Evolutionary conservation across 1,140 invertebrate genomes (phyloP), one percentile per base, ranked within the genome.

Genomic region (Lepidotrigona ventralis): DNA sequence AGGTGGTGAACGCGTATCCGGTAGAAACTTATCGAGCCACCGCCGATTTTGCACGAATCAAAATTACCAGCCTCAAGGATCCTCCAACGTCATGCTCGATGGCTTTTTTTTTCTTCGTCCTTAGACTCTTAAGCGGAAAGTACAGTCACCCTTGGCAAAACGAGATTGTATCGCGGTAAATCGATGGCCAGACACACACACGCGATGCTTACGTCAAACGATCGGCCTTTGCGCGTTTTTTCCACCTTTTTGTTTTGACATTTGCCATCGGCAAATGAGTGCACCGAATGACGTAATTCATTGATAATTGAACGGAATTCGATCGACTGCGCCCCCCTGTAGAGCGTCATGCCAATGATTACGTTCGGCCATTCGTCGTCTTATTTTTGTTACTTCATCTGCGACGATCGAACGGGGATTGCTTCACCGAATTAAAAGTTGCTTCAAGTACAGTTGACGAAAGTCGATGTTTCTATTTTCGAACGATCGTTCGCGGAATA

Each of bases 231-330:
- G 29, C 19, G 2, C 46, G 21, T 19, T 51, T 51, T 46, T 26
- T 75, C 8, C 6, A 9, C 6, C 39, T 46, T n/a, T 33, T n/a
- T 15, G 72, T 66, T 66, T 75, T 76, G 80, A 82, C 80, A 76
- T 83, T 78, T 83, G 66, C 81, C 66, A 83, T 33, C 54, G 54
- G 19, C 39, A 58, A 78, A 56, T 68, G 39, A 58, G 6, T 46
- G 8, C 39, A 14, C n/a, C 73, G 73, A 56, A 6, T 86, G 73
- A 85, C 72, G 83, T 87, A 71, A 76, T 79, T 85, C 86, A 87
- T 87, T 85, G 84, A 87, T 85, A 85, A 85, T 87, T 83, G 77
- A 76, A 68, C 68, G 54, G 14, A 8, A 33, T 76, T 86, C 82
- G 71, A 85, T 80, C 81, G 33, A 0, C 26, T 74, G 72, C 76